These are phyloP conservation scores for Gibbula magus DNA, from an alignment of 2,888 invertebrate genomes.

Conservation along the genomic window DNA sequence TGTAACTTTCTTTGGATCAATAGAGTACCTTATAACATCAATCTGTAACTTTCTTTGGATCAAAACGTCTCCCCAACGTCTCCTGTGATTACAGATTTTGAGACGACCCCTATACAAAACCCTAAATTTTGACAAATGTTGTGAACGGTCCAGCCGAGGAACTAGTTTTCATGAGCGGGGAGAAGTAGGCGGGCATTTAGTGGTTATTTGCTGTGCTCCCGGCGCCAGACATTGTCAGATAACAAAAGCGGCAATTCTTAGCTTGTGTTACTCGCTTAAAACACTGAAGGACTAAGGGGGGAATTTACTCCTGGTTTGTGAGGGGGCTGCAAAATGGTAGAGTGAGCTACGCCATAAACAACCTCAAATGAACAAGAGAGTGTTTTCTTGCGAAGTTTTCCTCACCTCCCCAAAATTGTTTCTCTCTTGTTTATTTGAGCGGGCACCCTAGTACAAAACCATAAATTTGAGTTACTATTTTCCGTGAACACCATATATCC, in stretches of 20 bases:
- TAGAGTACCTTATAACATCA: too few species aligned
- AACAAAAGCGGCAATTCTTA: constrained; percentile 19
- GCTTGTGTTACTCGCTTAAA: neutral
- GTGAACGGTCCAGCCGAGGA: neutral
- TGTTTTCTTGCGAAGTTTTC: too few species aligned
- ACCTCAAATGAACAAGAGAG: too few species aligned
- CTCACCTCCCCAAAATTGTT: too few species aligned
- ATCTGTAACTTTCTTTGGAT: too few species aligned
- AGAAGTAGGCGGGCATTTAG: constrained; percentile 5
- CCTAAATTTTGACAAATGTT: neutral
- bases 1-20: too few species aligned
- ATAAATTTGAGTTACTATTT: too few species aligned
- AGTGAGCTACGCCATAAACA: too few species aligned
- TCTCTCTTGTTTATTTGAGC: too few species aligned
- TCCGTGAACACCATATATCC: too few species aligned
- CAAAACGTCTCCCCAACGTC: too few species aligned
- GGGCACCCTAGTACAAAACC: too few species aligned
- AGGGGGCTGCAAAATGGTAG: neutral
- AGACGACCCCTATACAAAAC: neutral
- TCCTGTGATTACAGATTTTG: neutral
- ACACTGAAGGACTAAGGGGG: neutral
- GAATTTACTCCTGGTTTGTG: neutral
- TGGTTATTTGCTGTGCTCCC: neutral
- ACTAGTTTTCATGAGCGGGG: neutral
- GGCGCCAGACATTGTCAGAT: neutral